Percentiles rank a stretch among this genome's conserved stretches.
phyloP scores from a whole-genome alignment of 2,113 vertebrate species.

The Trogon surrucura region DNA sequence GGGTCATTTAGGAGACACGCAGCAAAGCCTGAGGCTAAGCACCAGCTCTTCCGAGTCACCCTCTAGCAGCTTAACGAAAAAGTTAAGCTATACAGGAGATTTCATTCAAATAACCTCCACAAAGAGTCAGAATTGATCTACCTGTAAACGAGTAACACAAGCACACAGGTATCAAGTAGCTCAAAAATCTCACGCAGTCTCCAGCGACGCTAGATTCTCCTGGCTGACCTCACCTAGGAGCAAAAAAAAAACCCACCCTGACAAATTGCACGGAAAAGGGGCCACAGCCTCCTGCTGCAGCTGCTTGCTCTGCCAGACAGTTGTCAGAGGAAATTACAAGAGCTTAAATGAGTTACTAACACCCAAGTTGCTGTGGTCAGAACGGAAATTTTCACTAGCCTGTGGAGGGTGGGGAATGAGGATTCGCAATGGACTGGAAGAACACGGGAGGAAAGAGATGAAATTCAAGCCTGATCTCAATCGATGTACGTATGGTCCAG shows the following conservation, averaged over 20 bases:
- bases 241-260: neutral
- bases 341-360: neutral
- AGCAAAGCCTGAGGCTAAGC: neutral
- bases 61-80: neutral
- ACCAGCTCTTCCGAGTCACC: neutral
- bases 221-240: neutral
- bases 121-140: neutral
- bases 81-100: neutral
- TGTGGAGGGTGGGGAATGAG: neutral
- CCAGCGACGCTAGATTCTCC: neutral
- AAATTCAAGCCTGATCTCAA: constrained; percentile 46
- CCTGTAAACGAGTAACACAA: neutral
- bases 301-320: neutral
- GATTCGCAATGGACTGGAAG: neutral
- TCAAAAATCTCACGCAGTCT: neutral
- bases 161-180: neutral
- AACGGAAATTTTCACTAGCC: neutral
- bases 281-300: neutral
- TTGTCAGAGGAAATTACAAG: constrained; percentile 22
- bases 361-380: neutral
- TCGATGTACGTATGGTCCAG: accelerated
- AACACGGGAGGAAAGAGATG: neutral
- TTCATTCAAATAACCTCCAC: neutral
- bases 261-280: neutral
- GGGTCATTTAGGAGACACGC: neutral